Base-by-base conservation (phyloP, 2,113 vertebrate genomes). In the Callopanchax toddi region DNA sequence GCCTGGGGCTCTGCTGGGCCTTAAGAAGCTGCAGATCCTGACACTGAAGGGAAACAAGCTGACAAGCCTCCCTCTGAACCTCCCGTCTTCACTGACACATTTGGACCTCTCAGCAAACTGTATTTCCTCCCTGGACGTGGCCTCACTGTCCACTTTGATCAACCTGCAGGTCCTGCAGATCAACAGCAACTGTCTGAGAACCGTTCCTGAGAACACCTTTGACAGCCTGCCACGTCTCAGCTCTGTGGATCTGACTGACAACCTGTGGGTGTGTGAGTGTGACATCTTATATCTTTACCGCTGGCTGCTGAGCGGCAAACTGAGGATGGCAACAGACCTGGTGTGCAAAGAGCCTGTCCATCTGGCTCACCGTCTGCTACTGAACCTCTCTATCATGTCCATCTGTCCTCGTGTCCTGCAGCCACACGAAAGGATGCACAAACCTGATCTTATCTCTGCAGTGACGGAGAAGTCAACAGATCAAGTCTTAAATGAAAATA, bases 241-340 rank as follows among this genome's bases (percentile, higher is more conserved):
- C n/a, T 87, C 89, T 2, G 72, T 93, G 29, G 84, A 88, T 49
- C 87, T 93, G 43, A 67, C 79, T 21, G 71, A 92, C 82, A 92
- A 92, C 79, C 83, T 89, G 43, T 93, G 92, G 92, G 83, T 83
- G 42, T 93, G 92, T 0, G 86, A 92, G 71, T 93, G 92, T 57
- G 84, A 91, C 60, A 91, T 93, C 26, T 25, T 92, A 67, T 93
- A 93, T 61, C 85, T 92, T 2, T 92, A 92, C 68, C 80, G 74
- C 49, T 92, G 92, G 92, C 69, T 92, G 48, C 78, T 92, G 64
- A 89, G 60, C 2, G 80, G 81, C 17, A 72, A 86, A 39, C 62
- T 86, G 32, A 87, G 56, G 78, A 87, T 81, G 87, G 86, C 90
- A 13, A 84, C 89, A 2, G 87, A 91, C 63, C 66, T 92, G 40